Evolutionary conservation across 1,140 invertebrate species (phyloP).

Genomic region (Platorchestia sp.): DNA sequence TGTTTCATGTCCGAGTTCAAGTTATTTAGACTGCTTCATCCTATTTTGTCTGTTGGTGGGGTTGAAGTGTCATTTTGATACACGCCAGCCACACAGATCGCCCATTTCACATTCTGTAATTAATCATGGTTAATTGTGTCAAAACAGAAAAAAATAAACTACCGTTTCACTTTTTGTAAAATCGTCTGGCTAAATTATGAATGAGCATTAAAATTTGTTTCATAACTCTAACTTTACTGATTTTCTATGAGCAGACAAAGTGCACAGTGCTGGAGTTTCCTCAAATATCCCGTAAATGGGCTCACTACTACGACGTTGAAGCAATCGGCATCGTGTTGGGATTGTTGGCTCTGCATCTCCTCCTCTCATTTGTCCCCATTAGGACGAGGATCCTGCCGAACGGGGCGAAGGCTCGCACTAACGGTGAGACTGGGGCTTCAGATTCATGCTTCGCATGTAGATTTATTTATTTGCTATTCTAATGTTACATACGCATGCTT

Average conservation of each 20-base stretch:
- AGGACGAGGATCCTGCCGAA: slow-evolving; percentile 56
- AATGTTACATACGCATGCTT: neutral
- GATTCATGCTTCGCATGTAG: neutral
- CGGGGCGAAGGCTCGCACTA: slow-evolving; percentile 57
- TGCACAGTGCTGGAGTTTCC: slow-evolving; percentile 63
- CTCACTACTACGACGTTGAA: slow-evolving; percentile 59
- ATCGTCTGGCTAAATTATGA: too few relatives aligned
- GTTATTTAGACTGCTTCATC: neutral
- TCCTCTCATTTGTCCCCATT: slow-evolving; percentile 60
- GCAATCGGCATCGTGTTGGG: slow-evolving; percentile 57
- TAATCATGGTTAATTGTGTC: neutral
- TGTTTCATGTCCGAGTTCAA: neutral
- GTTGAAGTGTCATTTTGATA: too few relatives aligned
- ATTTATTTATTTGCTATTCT: neutral
- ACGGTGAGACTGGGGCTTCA: slow-evolving; percentile 56
- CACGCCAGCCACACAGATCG: too few relatives aligned
- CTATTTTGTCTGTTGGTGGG: neutral
- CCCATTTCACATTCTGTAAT: neutral
- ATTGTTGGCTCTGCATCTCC: slow-evolving; percentile 47
- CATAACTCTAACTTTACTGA: slow-evolving; percentile 3
- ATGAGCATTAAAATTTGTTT: too few relatives aligned
- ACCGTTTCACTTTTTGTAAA: too few relatives aligned
- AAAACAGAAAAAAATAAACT: too few relatives aligned
- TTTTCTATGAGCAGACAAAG: slow-evolving; percentile 56
- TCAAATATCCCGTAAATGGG: slow-evolving; percentile 41